Evolutionary conservation across 2,888 invertebrate genomes (phyloP).

Genomic region (Pharmacophagus antenor): DNA sequence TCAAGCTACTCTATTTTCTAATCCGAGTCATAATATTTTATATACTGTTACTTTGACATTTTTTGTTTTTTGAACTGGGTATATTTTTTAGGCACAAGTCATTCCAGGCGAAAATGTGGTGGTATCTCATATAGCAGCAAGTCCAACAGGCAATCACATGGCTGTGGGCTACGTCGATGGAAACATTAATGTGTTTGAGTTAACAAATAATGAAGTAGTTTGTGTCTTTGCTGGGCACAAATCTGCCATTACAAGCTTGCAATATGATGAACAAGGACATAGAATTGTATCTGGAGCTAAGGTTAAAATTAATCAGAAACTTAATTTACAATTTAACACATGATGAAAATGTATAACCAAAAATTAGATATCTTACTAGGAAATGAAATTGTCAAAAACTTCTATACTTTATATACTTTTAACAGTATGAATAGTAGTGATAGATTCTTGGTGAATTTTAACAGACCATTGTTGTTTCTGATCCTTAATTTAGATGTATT

Average conservation of each 20-base stretch:
- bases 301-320: constrained; percentile 79
- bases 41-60: too few species aligned
- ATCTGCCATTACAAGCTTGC: constrained; percentile 89
- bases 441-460: too few species aligned
- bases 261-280: constrained; percentile 91
- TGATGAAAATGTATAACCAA: not conserved
- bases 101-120: constrained; percentile 90
- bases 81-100: constrained; percentile 82
- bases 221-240: constrained; percentile 92
- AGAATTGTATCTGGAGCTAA: constrained; percentile 93
- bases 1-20: too few species aligned
- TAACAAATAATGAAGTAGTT: constrained; percentile 85
- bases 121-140: constrained; percentile 88
- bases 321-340: not conserved
- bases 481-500: too few species aligned
- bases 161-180: constrained; percentile 97
- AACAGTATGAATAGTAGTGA: too few species aligned
- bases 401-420: too few species aligned
- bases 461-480: too few species aligned
- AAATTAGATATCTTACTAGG: not conserved
- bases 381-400: too few species aligned
- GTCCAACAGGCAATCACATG: constrained; percentile 88
- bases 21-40: too few species aligned
- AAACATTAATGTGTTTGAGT: constrained; percentile 89
- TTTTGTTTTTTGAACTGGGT: not conserved